These are phyloP conservation scores for Himalopsyche kuldschensis DNA, from an alignment of 2,888 invertebrate genomes.

Conservation along the genomic window DNA sequence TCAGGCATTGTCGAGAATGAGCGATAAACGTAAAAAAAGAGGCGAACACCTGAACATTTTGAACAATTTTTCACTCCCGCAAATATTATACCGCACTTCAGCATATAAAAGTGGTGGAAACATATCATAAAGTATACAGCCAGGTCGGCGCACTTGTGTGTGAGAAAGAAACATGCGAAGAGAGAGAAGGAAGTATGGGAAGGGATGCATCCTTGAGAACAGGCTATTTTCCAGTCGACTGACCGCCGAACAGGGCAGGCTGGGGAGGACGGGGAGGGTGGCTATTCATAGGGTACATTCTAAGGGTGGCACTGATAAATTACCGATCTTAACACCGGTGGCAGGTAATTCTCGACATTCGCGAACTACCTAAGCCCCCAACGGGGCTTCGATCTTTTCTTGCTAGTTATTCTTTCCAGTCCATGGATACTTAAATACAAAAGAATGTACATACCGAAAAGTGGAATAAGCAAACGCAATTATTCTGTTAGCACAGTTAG, in stretches of 20 bases:
- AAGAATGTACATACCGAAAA: background rate
- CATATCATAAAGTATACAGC: constrained; percentile 23
- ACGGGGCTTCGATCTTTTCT: background rate
- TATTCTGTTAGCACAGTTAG: background rate
- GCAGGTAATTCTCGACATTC: constrained; percentile 59
- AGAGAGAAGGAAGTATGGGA: background rate
- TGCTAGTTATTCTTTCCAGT: background rate
- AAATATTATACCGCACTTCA: constrained; percentile 18
- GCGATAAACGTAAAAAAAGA: constrained; percentile 9
- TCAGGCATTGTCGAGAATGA: background rate
- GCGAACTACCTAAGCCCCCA: background rate
- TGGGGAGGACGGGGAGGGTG: constrained; percentile 9
- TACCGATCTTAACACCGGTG: constrained; percentile 64
- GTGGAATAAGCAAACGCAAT: background rate
- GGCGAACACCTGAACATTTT: constrained; percentile 12
- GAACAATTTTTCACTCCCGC: constrained; percentile 23
- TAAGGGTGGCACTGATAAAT: constrained; percentile 60
- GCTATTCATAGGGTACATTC: constrained; percentile 3
- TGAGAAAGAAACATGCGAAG: background rate
- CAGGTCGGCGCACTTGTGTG: background rate
- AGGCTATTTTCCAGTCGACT: constrained; percentile 35
- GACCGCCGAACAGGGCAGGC: constrained; percentile 17
- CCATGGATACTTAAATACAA: background rate
- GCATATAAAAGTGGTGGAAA: constrained; percentile 19
- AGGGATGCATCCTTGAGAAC: constrained; percentile 45